phyloP scores from a whole-genome alignment of 92 coral and sea anemone genomes.

The Siderastrea radians region DNA sequence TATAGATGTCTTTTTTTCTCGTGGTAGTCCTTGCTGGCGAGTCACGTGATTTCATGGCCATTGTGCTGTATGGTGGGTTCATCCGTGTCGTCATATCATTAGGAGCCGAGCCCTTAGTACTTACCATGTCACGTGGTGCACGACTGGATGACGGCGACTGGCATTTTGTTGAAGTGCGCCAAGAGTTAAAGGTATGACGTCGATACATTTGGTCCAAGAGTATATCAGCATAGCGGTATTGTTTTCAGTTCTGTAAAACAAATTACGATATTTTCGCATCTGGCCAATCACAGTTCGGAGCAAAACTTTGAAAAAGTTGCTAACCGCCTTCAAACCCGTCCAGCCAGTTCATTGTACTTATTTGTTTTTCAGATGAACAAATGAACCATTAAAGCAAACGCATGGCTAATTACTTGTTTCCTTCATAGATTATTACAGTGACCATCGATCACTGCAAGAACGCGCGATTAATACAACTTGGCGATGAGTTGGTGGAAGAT shows the following conservation, averaged over 20 bases:
- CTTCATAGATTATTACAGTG: constrained; percentile 71
- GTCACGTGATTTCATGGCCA: constrained; percentile 85
- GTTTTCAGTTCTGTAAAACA: too few species aligned
- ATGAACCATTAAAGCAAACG: too few species aligned
- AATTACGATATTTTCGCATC: too few species aligned
- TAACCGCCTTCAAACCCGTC: too few species aligned
- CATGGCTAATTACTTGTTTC: not conserved
- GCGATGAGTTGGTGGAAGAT: constrained; percentile 84
- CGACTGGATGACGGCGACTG: constrained; percentile 89
- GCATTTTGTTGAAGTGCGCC: constrained; percentile 85
- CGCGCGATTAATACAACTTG: constrained; percentile 63
- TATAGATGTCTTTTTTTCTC: not conserved
- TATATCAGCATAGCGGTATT: too few species aligned
- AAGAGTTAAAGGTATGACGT: constrained; percentile 73
- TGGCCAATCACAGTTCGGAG: too few species aligned
- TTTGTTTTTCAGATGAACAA: too few species aligned
- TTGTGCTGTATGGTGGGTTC: constrained; percentile 78
- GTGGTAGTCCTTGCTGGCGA: constrained; percentile 49
- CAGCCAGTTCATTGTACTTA: too few species aligned
- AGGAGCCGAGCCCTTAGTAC: constrained; percentile 71
- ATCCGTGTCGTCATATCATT: constrained; percentile 82
- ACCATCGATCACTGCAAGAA: constrained; percentile 84
- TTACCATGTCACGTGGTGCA: constrained; percentile 81
- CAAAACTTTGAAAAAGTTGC: too few species aligned
- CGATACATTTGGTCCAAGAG: too few species aligned